phyloP scores from a whole-genome alignment of 2,797 vertebrate genomes.

The Melanotaenia trifasciata region DNA sequence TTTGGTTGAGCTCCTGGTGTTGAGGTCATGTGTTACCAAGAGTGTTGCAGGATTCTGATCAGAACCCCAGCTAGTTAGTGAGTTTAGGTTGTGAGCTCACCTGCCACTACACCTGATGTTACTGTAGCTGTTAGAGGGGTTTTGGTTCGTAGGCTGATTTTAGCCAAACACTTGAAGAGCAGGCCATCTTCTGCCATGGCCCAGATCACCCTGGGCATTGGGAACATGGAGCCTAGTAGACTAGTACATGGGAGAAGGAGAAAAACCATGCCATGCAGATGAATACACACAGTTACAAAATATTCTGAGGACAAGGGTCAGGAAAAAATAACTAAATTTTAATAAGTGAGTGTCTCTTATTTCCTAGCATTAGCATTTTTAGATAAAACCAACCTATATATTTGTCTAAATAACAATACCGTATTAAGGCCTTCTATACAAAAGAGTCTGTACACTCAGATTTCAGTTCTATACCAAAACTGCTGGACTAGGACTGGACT shows the following conservation, averaged over 20 bases:
- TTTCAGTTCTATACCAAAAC: background rate
- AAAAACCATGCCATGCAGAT: constrained; percentile 50
- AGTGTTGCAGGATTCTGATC: background rate
- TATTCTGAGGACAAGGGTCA: background rate
- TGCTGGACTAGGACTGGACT: too few relatives aligned
- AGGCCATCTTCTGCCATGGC: constrained; percentile 98
- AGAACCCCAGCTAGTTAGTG: constrained; percentile 52
- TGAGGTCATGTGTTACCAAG: constrained; percentile 42
- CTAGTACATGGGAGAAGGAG: constrained; percentile 73
- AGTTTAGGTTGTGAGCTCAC: constrained; percentile 79
- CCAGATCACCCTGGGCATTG: constrained; percentile 96
- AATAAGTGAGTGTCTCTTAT: background rate
- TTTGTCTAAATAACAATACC: background rate
- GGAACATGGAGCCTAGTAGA: constrained; percentile 96
- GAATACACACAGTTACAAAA: constrained; percentile 44
- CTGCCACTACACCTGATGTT: constrained; percentile 90
- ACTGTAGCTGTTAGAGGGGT: constrained; percentile 92
- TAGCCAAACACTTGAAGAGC: constrained; percentile 92
- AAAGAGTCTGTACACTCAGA: background rate
- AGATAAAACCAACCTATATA: background rate
- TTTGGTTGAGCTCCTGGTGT: constrained; percentile 21
- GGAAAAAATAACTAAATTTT: background rate
- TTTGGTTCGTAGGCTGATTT: constrained; percentile 88
- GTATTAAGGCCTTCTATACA: too few relatives aligned
- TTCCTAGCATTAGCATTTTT: background rate